Conservation (phyloP, 2,113 vertebrate genomes). For the Reinhardtius hippoglossoides region DNA sequence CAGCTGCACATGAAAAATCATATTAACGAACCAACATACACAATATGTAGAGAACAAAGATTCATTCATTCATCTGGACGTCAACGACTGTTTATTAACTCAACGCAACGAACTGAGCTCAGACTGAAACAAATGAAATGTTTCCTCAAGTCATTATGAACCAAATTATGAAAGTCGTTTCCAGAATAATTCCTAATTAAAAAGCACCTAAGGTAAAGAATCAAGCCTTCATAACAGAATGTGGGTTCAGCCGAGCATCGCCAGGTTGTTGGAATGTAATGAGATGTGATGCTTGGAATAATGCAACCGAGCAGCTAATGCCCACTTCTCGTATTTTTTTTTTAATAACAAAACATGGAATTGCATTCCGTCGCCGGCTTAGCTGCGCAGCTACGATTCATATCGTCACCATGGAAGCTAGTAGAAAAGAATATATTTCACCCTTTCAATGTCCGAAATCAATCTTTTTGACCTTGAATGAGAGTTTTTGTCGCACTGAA, state of each 20-base stretch:
- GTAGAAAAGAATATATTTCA: too few species aligned
- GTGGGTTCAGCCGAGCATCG: slow-evolving; percentile 24
- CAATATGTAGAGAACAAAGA: too few species aligned
- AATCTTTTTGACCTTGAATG: background rate
- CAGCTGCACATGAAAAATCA: too few species aligned
- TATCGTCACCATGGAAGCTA: too few species aligned
- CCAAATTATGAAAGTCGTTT: background rate
- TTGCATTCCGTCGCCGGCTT: background rate
- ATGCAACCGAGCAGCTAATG: background rate
- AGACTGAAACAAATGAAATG: background rate
- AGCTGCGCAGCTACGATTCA: background rate
- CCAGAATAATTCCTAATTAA: slow-evolving; percentile 23
- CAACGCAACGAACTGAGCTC: background rate
- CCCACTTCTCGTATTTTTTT: background rate
- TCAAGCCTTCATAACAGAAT: slow-evolving; percentile 10
- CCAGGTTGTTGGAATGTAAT: slow-evolving; percentile 26
- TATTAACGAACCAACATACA: too few species aligned
- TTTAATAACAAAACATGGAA: background rate
- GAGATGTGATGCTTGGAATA: slow-evolving; percentile 17
- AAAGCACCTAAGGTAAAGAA: slow-evolving; percentile 26
- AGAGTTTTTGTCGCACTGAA: too few species aligned
- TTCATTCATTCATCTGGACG: background rate
- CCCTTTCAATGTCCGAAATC: background rate
- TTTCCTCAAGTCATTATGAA: background rate
- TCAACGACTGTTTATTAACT: too few species aligned